Evolutionary conservation across 2,797 vertebrate species (phyloP).

Genomic region (Avahi laniger): DNA sequence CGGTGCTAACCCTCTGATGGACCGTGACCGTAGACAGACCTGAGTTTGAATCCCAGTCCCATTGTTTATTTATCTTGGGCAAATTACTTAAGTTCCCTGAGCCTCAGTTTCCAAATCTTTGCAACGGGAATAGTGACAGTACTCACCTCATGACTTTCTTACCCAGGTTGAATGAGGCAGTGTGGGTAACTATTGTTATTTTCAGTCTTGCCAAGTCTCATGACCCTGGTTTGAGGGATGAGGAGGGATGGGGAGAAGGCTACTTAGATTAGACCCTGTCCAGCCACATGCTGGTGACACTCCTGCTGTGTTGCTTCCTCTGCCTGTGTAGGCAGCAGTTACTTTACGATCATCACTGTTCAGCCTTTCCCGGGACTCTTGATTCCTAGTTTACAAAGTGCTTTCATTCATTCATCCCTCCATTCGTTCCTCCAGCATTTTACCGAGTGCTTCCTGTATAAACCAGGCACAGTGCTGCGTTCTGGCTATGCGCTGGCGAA

Average conservation of each 20-base stretch:
- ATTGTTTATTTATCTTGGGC: not conserved
- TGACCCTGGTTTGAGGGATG: not conserved
- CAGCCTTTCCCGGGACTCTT: not conserved
- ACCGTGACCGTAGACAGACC: not conserved
- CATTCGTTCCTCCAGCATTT: not conserved
- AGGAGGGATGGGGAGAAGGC: not conserved
- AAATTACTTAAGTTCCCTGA: not conserved
- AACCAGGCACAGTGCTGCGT: not conserved
- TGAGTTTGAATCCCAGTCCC: not conserved
- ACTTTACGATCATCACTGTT: not conserved
- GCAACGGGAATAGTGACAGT: not conserved
- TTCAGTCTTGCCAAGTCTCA: not conserved
- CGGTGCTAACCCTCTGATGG: not conserved
- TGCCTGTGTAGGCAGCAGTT: not conserved
- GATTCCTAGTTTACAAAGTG: not conserved
- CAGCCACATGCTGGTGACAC: not conserved
- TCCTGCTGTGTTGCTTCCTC: not conserved
- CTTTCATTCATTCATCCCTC: not conserved
- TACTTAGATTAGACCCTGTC: not conserved
- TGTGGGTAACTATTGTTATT: not conserved
- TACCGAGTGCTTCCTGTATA: not conserved
- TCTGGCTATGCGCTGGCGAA: not conserved
- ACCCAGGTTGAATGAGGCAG: not conserved
- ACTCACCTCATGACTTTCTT: not conserved
- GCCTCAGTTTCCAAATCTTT: not conserved